Percentiles rank a stretch among this genome's conserved stretches.
phyloP scores from a whole-genome alignment of 2,888 invertebrate species.

The Nipponacmea schrenckii region DNA sequence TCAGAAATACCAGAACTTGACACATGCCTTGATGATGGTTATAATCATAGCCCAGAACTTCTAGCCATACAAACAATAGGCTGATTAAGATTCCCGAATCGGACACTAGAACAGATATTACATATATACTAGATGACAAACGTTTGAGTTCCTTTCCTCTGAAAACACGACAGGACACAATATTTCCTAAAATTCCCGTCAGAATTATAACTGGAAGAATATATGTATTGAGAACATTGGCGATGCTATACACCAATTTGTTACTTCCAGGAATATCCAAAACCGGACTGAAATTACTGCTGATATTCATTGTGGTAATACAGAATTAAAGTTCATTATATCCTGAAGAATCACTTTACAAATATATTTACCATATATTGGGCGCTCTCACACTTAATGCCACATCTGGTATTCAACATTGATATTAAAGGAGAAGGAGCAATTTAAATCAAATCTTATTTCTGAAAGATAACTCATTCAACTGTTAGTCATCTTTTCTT shows the following conservation, averaged over 20 bases:
- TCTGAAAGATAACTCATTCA: no score
- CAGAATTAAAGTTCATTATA: no score
- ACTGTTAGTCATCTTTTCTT: no score
- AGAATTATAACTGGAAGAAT: constrained; percentile 30
- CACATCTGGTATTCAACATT: no score
- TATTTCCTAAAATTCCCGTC: constrained; percentile 32
- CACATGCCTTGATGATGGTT: constrained; percentile 34
- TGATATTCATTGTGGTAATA: not conserved
- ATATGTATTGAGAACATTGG: constrained; percentile 23
- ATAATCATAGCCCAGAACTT: constrained; percentile 35
- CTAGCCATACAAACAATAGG: constrained; percentile 35
- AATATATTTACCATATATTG: no score
- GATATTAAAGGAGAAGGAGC: no score
- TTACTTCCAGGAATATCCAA: not conserved
- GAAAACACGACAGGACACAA: constrained; percentile 34
- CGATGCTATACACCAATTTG: constrained; percentile 13
- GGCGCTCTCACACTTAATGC: no score
- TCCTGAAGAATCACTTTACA: no score
- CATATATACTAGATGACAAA: constrained; percentile 35
- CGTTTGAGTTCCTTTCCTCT: constrained; percentile 24
- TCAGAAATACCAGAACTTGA: constrained; percentile 33
- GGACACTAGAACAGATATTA: constrained; percentile 33
- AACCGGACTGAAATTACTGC: not conserved
- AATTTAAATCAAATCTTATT: no score
- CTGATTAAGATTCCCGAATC: constrained; percentile 34